Percentiles rank a stretch among this genome's conserved stretches.
Conservation (phyloP, 2,888 invertebrate species). For the Campoletis raptor region DNA sequence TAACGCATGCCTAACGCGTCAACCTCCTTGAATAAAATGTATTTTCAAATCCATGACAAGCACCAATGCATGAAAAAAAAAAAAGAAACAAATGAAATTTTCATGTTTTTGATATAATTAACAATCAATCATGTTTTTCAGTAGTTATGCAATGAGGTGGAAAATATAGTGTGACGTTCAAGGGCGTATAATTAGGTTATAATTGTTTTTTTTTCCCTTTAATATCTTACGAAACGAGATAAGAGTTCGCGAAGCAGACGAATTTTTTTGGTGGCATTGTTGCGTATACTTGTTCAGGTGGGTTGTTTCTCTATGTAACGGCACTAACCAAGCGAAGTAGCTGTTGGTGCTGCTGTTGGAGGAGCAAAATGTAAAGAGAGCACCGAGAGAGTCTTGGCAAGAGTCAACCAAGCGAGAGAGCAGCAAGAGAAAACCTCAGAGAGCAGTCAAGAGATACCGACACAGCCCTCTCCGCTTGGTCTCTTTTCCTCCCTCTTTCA, state of each 20-base stretch:
- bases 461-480: constrained; percentile 55
- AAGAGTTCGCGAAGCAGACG: constrained; percentile 77
- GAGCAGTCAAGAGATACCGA: constrained; percentile 59
- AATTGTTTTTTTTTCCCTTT: constrained; percentile 55
- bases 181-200: not conserved
- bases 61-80: no score
- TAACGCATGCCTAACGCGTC: no score
- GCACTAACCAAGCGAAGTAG: constrained; percentile 78
- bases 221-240: constrained; percentile 78
- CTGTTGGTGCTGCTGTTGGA: constrained; percentile 56
- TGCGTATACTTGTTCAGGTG: constrained; percentile 78
- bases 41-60: no score
- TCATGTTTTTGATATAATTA: not conserved
- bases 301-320: constrained; percentile 83
- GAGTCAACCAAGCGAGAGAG: constrained; percentile 73
- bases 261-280: constrained; percentile 71
- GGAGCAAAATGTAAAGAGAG: constrained; percentile 55
- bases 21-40: no score
- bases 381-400: constrained; percentile 39
- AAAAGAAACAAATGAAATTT: no score
- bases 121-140: no score
- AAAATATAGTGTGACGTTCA: not conserved
- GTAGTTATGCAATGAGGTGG: not conserved
- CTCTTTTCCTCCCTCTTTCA: constrained; percentile 30
- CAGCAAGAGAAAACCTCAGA: constrained; percentile 66